Conservation (phyloP, 2,797 vertebrate genomes). For the Helicolenus hilgendorfi region DNA sequence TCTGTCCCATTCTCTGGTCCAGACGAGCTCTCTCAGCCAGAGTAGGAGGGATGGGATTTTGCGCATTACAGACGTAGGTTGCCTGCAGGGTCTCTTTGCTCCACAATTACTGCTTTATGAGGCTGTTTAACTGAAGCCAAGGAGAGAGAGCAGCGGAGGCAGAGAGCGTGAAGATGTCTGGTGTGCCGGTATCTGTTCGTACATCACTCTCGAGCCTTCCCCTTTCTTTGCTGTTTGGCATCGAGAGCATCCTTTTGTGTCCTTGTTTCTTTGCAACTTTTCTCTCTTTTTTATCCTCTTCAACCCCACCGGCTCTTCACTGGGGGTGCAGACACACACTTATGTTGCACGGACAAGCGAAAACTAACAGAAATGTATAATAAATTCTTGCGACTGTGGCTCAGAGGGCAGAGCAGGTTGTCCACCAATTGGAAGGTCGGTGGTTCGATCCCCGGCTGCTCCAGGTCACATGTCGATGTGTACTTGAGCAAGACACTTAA, state of each 20-base stretch:
- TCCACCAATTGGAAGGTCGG: too few species aligned
- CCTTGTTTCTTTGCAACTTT: constrained; percentile 30
- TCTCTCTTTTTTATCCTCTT: background rate
- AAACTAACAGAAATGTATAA: background rate
- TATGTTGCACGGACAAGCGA: background rate
- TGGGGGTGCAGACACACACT: background rate
- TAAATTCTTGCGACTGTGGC: too few species aligned
- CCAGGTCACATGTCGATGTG: too few species aligned
- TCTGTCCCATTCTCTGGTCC: constrained; percentile 66
- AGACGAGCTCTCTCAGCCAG: constrained; percentile 49
- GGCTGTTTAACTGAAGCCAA: constrained; percentile 58
- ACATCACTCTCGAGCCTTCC: constrained; percentile 22
- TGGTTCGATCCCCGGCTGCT: too few species aligned
- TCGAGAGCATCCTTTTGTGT: constrained; percentile 13
- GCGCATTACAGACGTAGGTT: constrained; percentile 75
- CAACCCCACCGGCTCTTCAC: background rate
- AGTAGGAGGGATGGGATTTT: constrained; percentile 76
- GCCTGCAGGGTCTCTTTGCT: constrained; percentile 69
- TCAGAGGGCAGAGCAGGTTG: too few species aligned
- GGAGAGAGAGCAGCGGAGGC: constrained; percentile 39
- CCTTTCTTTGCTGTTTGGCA: constrained; percentile 35
- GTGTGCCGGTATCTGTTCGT: constrained; percentile 48
- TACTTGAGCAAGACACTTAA: too few species aligned
- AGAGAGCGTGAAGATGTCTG: constrained; percentile 61
- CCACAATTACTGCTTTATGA: constrained; percentile 81